A percentile compares a stretch with the other conserved stretches of the same genome.
phyloP scores from a whole-genome alignment of 2,797 vertebrate species.

The Sebastes kiyomatsui region DNA sequence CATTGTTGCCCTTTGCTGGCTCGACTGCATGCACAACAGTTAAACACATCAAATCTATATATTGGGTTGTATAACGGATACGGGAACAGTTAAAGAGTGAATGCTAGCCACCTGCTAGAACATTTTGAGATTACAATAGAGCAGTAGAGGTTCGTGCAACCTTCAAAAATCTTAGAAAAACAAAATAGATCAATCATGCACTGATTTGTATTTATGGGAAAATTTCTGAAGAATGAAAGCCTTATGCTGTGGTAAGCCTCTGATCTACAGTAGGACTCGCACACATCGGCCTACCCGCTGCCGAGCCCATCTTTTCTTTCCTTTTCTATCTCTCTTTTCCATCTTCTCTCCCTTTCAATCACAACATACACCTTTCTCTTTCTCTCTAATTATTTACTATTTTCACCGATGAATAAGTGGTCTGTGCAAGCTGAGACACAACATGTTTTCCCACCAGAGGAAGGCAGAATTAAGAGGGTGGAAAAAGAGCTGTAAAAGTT shows the following conservation, averaged over 20 bases:
- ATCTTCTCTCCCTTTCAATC: slow-evolving; percentile 8
- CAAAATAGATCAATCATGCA: not conserved
- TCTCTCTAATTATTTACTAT: slow-evolving; percentile 50
- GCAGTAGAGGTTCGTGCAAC: not conserved
- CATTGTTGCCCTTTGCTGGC: slow-evolving; percentile 64
- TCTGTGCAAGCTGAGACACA: slow-evolving; percentile 47
- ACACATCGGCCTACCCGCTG: slow-evolving; percentile 4
- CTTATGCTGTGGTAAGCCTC: slow-evolving; percentile 10
- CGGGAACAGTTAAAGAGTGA: not conserved
- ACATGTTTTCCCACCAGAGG: slow-evolving; percentile 68
- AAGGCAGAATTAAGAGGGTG: slow-evolving; percentile 53
- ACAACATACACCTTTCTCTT: slow-evolving; percentile 21
- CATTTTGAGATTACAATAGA: not conserved
- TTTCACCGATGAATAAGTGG: slow-evolving; percentile 52
- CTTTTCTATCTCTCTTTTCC: not conserved
- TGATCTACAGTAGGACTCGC: slow-evolving; percentile 11
- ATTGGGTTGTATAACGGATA: not conserved
- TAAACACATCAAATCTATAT: slow-evolving; percentile 14
- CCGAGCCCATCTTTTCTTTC: slow-evolving; percentile 6
- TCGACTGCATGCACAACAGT: slow-evolving; percentile 25
- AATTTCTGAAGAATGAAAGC: slow-evolving; percentile 11
- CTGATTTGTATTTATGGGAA: slow-evolving; percentile 23
- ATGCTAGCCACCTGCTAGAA: slow-evolving; percentile 7
- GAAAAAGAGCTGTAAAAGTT: slow-evolving; percentile 65
- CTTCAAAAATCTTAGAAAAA: slow-evolving; percentile 7